phyloP scores from a whole-genome alignment of 2,888 invertebrate species.

The Epiperipatus broadwayi region DNA sequence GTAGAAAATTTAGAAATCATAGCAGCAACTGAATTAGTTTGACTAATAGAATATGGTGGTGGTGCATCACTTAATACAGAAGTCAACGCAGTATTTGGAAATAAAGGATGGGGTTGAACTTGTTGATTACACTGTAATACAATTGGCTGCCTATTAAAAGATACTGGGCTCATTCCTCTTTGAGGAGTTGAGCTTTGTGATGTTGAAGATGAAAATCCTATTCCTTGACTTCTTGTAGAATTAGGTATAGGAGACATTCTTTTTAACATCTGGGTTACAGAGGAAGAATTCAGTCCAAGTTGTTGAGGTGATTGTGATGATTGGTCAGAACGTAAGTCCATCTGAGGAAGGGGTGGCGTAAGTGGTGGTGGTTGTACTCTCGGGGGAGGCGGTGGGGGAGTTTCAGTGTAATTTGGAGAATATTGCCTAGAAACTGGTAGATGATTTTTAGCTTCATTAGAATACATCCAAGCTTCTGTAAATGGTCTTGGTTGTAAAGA shows the following conservation, averaged over 20 bases:
- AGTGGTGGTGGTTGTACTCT: constrained; percentile 40
- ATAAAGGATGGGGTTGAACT: constrained; percentile 8
- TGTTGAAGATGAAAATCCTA: constrained; percentile 6
- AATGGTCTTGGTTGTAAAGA: no score
- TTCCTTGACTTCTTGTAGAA: no score
- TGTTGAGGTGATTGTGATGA: no score
- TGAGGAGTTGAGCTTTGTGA: constrained; percentile 21
- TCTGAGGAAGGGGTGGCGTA: constrained; percentile 37
- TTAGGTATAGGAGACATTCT: constrained; percentile 48
- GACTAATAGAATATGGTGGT: constrained; percentile 10
- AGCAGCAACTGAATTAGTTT: no score
- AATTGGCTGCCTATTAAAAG: constrained; percentile 29
- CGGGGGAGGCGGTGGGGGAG: constrained; percentile 21
- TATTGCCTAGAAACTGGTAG: constrained; percentile 16
- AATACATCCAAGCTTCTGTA: no score
- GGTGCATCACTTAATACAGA: constrained; percentile 4
- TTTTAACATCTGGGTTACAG: constrained; percentile 47
- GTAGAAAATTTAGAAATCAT: no score
- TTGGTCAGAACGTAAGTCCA: no score
- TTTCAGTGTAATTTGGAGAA: constrained; percentile 16
- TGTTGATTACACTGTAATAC: no score
- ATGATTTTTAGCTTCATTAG: no score
- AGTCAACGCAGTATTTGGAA: background rate
- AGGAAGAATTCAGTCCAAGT: no score
- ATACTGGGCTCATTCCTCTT: constrained; percentile 42